Evolutionary conservation across 2,113 vertebrate genomes (phyloP).

Genomic region (Cinclus mexicanus): DNA sequence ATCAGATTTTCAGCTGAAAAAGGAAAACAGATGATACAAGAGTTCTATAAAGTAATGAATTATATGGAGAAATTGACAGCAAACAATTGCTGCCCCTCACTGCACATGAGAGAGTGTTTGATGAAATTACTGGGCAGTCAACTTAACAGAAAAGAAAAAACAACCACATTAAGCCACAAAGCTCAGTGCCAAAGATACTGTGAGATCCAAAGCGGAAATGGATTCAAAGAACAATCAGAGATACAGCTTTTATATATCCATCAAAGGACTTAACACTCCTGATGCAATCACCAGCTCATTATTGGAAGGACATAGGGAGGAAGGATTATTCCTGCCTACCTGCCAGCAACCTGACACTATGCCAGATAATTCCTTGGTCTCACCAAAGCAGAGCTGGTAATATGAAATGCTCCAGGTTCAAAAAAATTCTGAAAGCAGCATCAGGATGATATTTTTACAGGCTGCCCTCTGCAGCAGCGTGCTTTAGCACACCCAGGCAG

Average conservation of each 20-base stretch:
- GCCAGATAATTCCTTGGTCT: not conserved
- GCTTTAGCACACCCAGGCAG: not conserved
- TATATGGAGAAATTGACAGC: not conserved
- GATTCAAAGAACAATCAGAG: not conserved
- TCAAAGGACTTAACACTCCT: not conserved
- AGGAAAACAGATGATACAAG: not conserved
- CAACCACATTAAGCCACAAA: not conserved
- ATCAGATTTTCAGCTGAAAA: not conserved
- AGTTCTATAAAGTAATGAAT: not conserved
- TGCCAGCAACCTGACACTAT: not conserved
- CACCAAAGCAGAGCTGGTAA: not conserved
- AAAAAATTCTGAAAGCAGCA: not conserved
- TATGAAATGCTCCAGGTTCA: not conserved
- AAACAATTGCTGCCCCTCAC: not conserved
- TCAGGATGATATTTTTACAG: not conserved
- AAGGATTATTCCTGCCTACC: conserved; percentile 1
- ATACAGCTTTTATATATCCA: not conserved
- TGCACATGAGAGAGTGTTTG: not conserved
- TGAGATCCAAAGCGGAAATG: not conserved
- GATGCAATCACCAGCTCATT: not conserved
- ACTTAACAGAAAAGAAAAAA: not conserved
- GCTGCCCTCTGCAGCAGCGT: not conserved
- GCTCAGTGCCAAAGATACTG: not conserved
- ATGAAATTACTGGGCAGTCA: not conserved
- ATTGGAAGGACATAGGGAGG: not conserved